These are phyloP conservation scores for Halcyon badia DNA, from an alignment of 2,797 vertebrate genomes.

Conservation along the genomic window DNA sequence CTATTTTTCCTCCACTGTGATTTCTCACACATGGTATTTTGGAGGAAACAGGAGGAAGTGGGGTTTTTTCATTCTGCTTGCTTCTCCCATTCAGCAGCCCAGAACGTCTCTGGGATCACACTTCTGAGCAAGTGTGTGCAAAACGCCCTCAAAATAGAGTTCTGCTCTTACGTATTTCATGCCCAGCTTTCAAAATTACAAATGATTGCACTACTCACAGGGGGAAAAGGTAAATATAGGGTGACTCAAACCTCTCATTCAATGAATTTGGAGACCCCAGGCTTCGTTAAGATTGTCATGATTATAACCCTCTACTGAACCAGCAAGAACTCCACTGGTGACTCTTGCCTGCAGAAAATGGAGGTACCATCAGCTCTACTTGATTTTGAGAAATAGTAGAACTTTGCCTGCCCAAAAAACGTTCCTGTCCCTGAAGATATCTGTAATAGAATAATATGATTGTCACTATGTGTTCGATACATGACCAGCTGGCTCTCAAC, in stretches of 20 bases:
- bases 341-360: background rate
- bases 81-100: background rate
- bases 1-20: background rate
- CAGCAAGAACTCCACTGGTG: background rate
- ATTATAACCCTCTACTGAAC: background rate
- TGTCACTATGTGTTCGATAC: background rate
- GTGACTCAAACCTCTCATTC: background rate
- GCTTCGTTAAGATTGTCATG: background rate
- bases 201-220: background rate
- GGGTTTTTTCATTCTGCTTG: background rate
- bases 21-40: constrained; percentile 36
- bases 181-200: background rate
- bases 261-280: background rate
- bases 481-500: background rate
- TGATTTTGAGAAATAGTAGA: background rate
- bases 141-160: background rate
- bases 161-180: background rate
- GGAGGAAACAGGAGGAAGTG: constrained; percentile 11
- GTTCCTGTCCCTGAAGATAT: background rate
- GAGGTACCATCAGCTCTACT: background rate
- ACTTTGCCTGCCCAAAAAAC: background rate
- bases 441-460: background rate
- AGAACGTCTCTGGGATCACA: background rate
- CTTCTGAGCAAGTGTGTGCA: background rate
- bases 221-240: background rate